Evolutionary conservation across 92 coral and sea anemone species (phyloP), one percentile per base, ranked within the genome.

Genomic region (Epizoanthus stellaris): DNA sequence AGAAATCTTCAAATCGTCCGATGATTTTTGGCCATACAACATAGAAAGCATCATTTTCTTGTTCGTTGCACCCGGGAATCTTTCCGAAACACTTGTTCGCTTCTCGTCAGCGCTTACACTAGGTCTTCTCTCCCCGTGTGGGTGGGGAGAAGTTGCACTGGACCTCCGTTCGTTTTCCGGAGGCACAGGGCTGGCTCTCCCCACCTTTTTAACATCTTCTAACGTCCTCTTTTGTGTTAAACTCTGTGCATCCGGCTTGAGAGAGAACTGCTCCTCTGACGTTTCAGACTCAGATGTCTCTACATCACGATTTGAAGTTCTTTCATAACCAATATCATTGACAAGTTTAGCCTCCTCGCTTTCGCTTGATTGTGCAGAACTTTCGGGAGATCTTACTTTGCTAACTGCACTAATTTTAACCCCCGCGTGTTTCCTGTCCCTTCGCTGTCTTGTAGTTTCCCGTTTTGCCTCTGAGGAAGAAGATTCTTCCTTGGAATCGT

Each of bases 31-130:
- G 23, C 97, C 97, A 80, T 94, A 94, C 17, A 94, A 73, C 98
- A 94, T 94, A 3, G 94, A 90, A 34, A 94, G 80, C 98, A 94
- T 94, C 95, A 94, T 92, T 85, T 94, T 94, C 76, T 92, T 94
- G 74, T 94, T 94, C 2, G 93, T 86, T 69, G 88, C 92, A 23
- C 94, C 94, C 3, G 94, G 94, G 57, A 91, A 94, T 4, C 95
- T 94, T 76, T 94, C 98, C 17, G 95, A 92, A 38, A 94, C 65
- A 69, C 98, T 94, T 10, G 92, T 77, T 0, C 98, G 86, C 23
- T 94, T 89, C 25, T 76, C 95, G 5, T 90, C 91, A 14, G 38
- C 76, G 16, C 64, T 14, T 16, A 47, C 12, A 34, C 77, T 82
- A 36, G 3, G 11, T 36, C 67, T 70, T 20, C 77, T 57, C 14